phyloP scores from a whole-genome alignment of 2,797 vertebrate species.

The Acridotheres tristis region DNA sequence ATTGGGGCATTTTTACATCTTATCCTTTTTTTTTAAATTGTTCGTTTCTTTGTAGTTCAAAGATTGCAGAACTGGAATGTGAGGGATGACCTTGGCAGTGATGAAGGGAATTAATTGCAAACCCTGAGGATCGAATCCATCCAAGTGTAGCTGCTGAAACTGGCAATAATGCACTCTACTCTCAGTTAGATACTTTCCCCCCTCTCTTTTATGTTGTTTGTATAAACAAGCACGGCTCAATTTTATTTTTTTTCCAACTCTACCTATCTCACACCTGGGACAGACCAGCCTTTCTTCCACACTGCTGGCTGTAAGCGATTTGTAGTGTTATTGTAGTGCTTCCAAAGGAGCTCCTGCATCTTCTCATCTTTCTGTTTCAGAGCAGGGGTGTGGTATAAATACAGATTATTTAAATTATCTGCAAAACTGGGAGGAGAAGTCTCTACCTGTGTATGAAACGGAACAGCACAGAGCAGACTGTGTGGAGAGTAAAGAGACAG shows the following conservation, averaged over 20 bases:
- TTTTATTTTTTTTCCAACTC: background rate
- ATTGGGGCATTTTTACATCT: background rate
- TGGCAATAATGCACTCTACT: background rate
- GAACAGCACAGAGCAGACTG: background rate
- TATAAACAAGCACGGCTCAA: slow-evolving; percentile 1
- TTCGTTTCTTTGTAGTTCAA: background rate
- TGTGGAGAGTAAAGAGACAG: background rate
- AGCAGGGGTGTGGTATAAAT: background rate
- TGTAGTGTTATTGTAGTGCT: background rate
- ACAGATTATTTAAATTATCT: background rate
- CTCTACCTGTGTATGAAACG: accelerated
- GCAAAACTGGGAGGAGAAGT: background rate
- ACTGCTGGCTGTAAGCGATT: slow-evolving; percentile 2
- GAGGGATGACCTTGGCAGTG: background rate
- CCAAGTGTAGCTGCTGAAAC: background rate
- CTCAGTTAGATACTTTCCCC: background rate
- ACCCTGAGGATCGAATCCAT: background rate
- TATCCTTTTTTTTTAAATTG: background rate
- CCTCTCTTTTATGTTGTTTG: slow-evolving; percentile 26
- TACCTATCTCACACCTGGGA: background rate
- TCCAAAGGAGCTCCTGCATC: background rate
- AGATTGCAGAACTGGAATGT: background rate
- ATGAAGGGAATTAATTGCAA: background rate
- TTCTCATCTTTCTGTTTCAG: background rate
- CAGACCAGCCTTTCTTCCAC: background rate